Percentiles rank a stretch among this genome's conserved stretches.
These are phyloP conservation scores for Sebastes minor DNA, from an alignment of 2,797 vertebrate genomes.

Conservation along the genomic window DNA sequence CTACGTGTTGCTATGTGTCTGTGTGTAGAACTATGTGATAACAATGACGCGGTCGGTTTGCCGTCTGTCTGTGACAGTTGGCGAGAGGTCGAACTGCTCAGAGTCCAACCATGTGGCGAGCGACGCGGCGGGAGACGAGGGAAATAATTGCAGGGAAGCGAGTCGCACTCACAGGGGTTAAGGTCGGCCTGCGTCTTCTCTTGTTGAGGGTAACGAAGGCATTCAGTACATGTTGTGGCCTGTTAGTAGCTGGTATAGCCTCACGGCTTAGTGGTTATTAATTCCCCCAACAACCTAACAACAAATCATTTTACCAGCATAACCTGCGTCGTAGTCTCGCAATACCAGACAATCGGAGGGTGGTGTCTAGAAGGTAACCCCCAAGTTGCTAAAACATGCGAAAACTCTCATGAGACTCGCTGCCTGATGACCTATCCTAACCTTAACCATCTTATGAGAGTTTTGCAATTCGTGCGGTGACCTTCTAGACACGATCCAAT, in stretches of 20 bases:
- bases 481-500: neutral
- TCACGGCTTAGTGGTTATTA: neutral
- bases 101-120: neutral
- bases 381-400: too few species aligned
- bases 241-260: too few species aligned
- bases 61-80: neutral
- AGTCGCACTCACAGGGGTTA: neutral
- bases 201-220: neutral
- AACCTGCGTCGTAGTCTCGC: too few species aligned
- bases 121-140: neutral
- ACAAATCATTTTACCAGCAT: neutral
- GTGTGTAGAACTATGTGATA: neutral
- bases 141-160: neutral
- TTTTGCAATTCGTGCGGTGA: too few species aligned
- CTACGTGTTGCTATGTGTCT: neutral
- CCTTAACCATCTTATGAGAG: too few species aligned
- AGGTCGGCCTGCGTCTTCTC: neutral
- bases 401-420: too few species aligned
- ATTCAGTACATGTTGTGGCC: neutral
- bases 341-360: neutral
- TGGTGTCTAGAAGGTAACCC: too few species aligned
- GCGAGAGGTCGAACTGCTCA: neutral
- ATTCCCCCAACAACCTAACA: neutral
- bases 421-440: too few species aligned
- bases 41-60: neutral